Percentiles rank a stretch among this genome's conserved stretches.
Conservation (phyloP, 2,888 invertebrate species). For the Exocentrus adspersus region DNA sequence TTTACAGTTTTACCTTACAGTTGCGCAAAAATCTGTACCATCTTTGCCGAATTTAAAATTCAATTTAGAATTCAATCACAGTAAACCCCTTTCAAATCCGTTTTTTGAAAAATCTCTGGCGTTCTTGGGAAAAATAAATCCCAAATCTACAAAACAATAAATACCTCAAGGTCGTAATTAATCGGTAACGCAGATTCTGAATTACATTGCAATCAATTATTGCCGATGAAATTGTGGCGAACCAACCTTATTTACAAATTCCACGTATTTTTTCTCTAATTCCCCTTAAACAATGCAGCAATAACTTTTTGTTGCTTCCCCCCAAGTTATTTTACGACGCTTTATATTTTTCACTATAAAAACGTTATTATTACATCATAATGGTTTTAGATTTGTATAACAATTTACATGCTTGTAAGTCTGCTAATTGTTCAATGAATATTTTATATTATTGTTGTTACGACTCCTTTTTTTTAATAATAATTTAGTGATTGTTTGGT, state of each 20-base stretch:
- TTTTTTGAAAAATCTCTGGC: background rate
- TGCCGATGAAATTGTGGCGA: conserved; percentile 16
- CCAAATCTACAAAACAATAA: too few species aligned
- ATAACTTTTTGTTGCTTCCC: conserved; percentile 14
- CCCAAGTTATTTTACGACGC: background rate
- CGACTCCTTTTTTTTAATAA: conserved; percentile 17
- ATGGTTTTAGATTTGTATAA: conserved; percentile 2
- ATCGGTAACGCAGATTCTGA: too few species aligned
- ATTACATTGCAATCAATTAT: too few species aligned
- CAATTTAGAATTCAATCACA: background rate
- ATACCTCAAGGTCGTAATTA: too few species aligned
- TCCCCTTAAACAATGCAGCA: conserved; percentile 10
- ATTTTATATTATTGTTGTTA: conserved; percentile 22
- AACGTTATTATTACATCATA: conserved; percentile 18
- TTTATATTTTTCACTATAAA: background rate
- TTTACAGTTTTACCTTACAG: too few species aligned
- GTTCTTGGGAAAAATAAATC: too few species aligned
- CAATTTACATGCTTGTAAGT: conserved; percentile 23
- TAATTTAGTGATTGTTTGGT: conserved; percentile 22
- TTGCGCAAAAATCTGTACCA: too few species aligned
- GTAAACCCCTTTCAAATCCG: background rate
- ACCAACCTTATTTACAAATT: background rate
- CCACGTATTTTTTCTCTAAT: background rate
- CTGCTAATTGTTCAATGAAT: conserved; percentile 24
- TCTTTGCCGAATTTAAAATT: background rate